A percentile compares a stretch with the other conserved stretches of the same genome.
Evolutionary conservation across 2,797 vertebrate genomes (phyloP).

Genomic region (Esox masquinongy): DNA sequence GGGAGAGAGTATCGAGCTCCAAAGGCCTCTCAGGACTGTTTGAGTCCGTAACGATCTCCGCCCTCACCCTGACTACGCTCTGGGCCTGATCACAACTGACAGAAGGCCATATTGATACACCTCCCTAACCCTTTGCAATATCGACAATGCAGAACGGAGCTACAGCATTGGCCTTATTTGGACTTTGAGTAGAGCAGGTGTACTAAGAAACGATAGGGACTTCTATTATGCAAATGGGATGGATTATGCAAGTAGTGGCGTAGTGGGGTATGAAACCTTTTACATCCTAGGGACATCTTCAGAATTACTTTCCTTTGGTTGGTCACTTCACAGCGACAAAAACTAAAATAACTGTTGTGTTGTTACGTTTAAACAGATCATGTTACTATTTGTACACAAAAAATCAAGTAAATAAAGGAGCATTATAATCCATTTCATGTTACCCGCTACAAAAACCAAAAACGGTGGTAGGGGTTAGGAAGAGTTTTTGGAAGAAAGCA

Average conservation of each 20-base stretch:
- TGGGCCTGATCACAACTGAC: constrained; percentile 71
- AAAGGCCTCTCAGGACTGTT: constrained; percentile 67
- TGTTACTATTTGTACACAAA: neutral
- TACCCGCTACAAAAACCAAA: constrained; percentile 14
- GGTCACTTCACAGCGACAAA: neutral
- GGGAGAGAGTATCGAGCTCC: constrained; percentile 59
- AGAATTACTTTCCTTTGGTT: neutral
- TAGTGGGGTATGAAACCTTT: neutral
- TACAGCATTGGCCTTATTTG: neutral
- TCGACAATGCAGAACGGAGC: constrained; percentile 47
- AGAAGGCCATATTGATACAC: constrained; percentile 62
- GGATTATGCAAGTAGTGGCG: neutral
- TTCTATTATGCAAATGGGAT: neutral
- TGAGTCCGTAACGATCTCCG: constrained; percentile 69
- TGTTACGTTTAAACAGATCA: neutral
- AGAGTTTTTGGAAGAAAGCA: constrained; percentile 35
- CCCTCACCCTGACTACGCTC: constrained; percentile 67
- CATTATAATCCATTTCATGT: neutral
- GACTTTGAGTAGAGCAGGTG: neutral
- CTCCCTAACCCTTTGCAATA: constrained; percentile 54
- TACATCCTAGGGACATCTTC: neutral
- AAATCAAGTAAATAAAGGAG: neutral
- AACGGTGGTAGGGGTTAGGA: constrained; percentile 19
- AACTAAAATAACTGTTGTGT: neutral
- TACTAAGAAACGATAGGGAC: neutral